Base-by-base conservation (phyloP, 2,113 vertebrate genomes). In the Oxyura jamaicensis region DNA sequence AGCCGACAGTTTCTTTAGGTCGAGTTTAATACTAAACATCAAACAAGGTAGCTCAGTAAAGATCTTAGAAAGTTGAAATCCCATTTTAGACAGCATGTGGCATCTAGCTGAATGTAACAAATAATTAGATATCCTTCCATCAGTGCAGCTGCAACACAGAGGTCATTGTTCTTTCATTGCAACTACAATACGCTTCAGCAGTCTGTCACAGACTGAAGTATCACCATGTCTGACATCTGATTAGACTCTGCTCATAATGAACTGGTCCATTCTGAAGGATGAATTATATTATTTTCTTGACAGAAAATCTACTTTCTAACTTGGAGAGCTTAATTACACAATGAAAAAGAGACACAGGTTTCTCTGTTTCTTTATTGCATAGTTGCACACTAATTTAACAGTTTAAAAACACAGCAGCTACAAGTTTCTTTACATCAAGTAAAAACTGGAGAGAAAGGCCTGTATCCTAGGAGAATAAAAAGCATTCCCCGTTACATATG, bases 121-220 rank as follows among this genome's bases (percentile, higher is more conserved):
- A 63, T 75, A 52, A 79, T 63, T 29, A 72, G 67, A 63, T 41
- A 7, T 7, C 66, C 81, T 67, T 29, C 65, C 39, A 39, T 8
- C 55, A 74, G 59, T 20, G 26, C 58, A 25, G 88, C 19, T 1
- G 58, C 83, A 72, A 96, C 91, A 95, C n/a, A 84, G 87, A n/a
- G 93, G 48, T 59, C 80, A 76, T 95, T 97, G 96, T 97, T 78
- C 92, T 68, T 33, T 76, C 91, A n/a, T 58, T 74, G 69, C 90
- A 77, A 77, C 39, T 52, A 20, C 6, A 35, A 68, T 58, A 35
- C 78, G 74, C 69, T 66, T 88, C 93, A 91, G 93, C 81, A 53
- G 83, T 58, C 89, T 85, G 95, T 95, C 92, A 94, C 36, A 36
- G 87, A 72, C 21, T 73, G 75, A 48, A 92, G 53, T 3, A 41